Percentiles rank a stretch among this genome's conserved stretches.
Evolutionary conservation across 2,797 vertebrate genomes (phyloP).

Genomic region (Sebastes elongatus): DNA sequence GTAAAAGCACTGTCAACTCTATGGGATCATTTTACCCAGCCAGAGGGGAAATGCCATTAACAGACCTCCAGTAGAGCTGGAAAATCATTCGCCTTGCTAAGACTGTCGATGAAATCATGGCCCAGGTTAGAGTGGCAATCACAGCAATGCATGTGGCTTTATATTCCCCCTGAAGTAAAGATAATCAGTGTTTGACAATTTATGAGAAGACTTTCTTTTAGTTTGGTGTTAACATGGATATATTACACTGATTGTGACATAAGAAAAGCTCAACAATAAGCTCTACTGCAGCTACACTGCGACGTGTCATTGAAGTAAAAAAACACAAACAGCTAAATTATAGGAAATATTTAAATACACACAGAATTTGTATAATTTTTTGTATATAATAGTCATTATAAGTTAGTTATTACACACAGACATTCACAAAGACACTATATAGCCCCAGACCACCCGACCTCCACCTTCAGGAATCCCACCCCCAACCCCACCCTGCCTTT

Average conservation of each 20-base stretch:
- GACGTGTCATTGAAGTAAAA: slow-evolving; percentile 10
- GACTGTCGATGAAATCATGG: not conserved
- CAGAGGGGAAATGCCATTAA: slow-evolving; percentile 5
- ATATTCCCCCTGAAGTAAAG: slow-evolving; percentile 41
- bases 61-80: not conserved
- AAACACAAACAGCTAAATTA: slow-evolving; percentile 36
- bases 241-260: slow-evolving; percentile 32
- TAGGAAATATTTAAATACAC: slow-evolving; percentile 27
- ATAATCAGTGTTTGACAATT: not conserved
- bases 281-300: slow-evolving; percentile 17
- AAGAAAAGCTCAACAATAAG: not conserved
- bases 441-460: not conserved
- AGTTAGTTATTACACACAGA: slow-evolving; percentile 51
- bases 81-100: not conserved
- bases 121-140: slow-evolving; percentile 2
- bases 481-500: slow-evolving; percentile 13
- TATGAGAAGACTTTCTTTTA: not conserved
- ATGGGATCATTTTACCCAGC: not conserved
- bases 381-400: slow-evolving; percentile 40
- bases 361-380: slow-evolving; percentile 23
- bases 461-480: slow-evolving; percentile 21
- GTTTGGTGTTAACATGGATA: slow-evolving; percentile 21
- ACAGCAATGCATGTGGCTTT: slow-evolving; percentile 40
- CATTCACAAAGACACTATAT: slow-evolving; percentile 53
- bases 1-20: slow-evolving; percentile 1